A percentile compares a stretch with the other conserved stretches of the same genome.
Conservation (phyloP, 2,797 vertebrate species). For the Heteromormyrus szaboi region DNA sequence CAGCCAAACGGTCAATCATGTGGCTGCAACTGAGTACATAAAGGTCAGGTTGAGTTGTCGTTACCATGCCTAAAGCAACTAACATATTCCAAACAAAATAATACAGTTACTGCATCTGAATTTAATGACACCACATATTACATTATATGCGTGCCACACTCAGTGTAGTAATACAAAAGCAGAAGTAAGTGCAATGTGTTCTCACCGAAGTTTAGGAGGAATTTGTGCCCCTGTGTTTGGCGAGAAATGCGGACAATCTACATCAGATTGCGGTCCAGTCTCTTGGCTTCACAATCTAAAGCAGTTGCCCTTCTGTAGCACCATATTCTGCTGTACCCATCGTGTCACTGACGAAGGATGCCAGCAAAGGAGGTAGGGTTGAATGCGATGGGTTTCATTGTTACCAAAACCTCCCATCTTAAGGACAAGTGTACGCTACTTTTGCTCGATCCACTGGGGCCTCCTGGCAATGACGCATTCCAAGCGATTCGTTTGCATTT, state of each 20-base stretch:
- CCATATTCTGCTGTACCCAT: background rate
- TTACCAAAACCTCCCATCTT: background rate
- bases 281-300: background rate
- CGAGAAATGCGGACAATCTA: background rate
- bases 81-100: background rate
- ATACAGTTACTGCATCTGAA: background rate
- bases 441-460: slow-evolving; percentile 8
- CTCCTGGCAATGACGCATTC: slow-evolving; percentile 6
- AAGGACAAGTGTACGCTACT: slow-evolving; percentile 5
- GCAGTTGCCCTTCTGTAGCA: background rate
- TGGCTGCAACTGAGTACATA: background rate
- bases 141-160: background rate
- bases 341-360: background rate
- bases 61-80: background rate
- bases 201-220: background rate
- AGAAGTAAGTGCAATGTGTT: background rate
- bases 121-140: background rate
- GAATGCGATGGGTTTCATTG: background rate
- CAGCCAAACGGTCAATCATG: background rate
- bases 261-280: background rate
- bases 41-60: background rate
- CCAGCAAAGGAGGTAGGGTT: background rate
- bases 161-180: background rate
- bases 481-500: slow-evolving; percentile 18
- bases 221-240: background rate